Evolutionary conservation across 2,797 vertebrate genomes (phyloP), one percentile per base, ranked within the genome.

Genomic region (Petrocephalus sullivani): DNA sequence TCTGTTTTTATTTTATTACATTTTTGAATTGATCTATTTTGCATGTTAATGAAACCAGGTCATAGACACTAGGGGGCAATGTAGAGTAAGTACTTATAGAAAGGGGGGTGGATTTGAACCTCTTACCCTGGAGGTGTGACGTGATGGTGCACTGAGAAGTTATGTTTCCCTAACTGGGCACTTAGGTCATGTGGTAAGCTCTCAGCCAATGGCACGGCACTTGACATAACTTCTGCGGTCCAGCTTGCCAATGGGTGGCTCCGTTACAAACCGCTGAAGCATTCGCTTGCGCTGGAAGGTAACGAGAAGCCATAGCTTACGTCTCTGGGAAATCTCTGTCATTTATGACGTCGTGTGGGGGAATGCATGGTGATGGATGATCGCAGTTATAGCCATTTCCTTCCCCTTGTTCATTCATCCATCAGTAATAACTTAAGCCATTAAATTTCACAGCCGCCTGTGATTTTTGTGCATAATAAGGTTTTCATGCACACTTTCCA

Each of bases 291-390:
- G 12, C 49, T 12, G 46, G 71, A 88, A 6, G 33, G 23, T 28
- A 56, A 75, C 51, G 61, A n/a, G 10, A 86, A 88, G 84, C 9
- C 54, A 58, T 53, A 75, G 71, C 51, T 88, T 61, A 51, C 58
- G 33, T 23, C 57, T 67, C 19, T n/a, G 12, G 64, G 53, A 78
- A 85, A 85, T 33, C 58, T 86, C 61, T 75, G 53, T 28, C 71
- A 46, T 67, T 88, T 88, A 10, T 2, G 84, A 49, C 46, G 67
- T 88, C 60, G 71, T 51, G 49, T 21, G 14, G 41, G 9, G 57
- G 85, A 28, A 75, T 83, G 21, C 16, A 37, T 86, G 83, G 57
- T 57, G 71, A 86, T 86, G 88, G 60, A 58, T 75, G 88, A 75
- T 78, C 14, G 83, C 60, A 86, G 67, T 88, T 86, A 88, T 64